Conservation (phyloP, 2,888 invertebrate genomes). For the Callyntrura guangdongensis region DNA sequence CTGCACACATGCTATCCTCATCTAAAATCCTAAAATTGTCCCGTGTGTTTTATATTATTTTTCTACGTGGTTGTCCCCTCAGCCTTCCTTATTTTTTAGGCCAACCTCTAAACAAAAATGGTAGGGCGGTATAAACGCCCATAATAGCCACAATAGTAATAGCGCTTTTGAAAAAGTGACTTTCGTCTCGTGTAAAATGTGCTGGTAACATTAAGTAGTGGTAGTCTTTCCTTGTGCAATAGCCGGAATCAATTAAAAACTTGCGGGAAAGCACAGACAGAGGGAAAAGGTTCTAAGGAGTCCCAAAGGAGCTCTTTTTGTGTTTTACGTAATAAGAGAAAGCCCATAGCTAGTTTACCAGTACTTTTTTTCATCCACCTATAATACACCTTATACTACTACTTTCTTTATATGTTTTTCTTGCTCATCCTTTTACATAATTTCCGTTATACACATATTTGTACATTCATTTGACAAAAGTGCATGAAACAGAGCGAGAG, state of each 20-base stretch:
- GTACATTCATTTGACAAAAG: conserved; percentile 53
- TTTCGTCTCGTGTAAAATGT: neutral
- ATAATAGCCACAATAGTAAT: neutral
- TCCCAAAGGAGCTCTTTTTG: conserved; percentile 84
- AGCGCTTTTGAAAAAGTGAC: neutral
- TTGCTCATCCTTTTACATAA: conserved; percentile 25
- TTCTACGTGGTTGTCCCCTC: neutral
- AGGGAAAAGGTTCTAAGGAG: conserved; percentile 80
- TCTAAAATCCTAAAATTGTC: neutral
- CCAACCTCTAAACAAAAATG: neutral
- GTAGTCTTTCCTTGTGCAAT: conserved; percentile 61
- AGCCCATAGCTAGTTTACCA: neutral
- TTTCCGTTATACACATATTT: conserved; percentile 46
- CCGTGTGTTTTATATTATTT: neutral
- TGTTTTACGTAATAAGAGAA: conserved; percentile 83
- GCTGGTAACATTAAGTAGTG: neutral
- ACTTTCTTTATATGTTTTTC: neutral
- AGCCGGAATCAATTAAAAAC: conserved; percentile 84
- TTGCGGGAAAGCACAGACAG: conserved; percentile 78
- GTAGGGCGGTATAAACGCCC: neutral
- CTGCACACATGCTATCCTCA: neutral
- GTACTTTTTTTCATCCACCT: neutral
- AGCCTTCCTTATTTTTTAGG: neutral
- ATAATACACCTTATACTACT: neutral
- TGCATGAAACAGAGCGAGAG: neutral